Evolutionary conservation across 2,888 invertebrate species (phyloP).

Genomic region (Ecdyonurus torrentis): DNA sequence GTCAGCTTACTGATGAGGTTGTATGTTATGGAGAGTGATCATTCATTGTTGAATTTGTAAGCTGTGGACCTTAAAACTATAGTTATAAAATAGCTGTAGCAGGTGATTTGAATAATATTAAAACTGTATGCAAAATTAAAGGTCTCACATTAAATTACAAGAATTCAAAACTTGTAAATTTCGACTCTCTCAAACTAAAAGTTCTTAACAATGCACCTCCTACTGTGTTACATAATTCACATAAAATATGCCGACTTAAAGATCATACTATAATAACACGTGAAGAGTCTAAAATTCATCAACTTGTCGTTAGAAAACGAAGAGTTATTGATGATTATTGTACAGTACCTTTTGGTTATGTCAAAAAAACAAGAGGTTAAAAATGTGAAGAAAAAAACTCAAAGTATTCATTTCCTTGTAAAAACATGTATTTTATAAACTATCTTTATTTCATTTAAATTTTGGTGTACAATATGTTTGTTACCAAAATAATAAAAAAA

Average conservation of each 20-base stretch:
- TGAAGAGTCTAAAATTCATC: conserved; percentile 3
- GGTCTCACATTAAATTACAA: conserved; percentile 17
- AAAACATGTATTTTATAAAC: not conserved
- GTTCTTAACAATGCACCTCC: conserved; percentile 5
- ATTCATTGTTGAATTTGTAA: conserved; percentile 20
- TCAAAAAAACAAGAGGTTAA: not conserved
- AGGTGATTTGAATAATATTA: conserved; percentile 4
- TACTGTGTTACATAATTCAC: not conserved
- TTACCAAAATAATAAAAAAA: too few species aligned
- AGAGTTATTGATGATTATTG: conserved; percentile 1
- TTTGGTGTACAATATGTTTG: too few species aligned
- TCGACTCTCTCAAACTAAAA: conserved; percentile 13
- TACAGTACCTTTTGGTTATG: conserved; percentile 5
- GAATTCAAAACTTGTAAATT: conserved; percentile 13
- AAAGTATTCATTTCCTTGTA: too few species aligned
- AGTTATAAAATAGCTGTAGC: conserved; percentile 15
- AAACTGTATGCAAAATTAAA: conserved; percentile 16
- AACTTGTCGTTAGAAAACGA: conserved; percentile 3
- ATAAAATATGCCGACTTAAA: not conserved
- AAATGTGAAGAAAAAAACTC: not conserved
- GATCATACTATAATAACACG: conserved; percentile 2
- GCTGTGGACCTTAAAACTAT: conserved; percentile 23
- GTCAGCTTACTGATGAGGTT: conserved; percentile 23
- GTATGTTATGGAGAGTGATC: conserved; percentile 16
- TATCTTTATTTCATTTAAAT: not conserved